Evolutionary conservation across 2,888 invertebrate genomes (phyloP), one percentile per base, ranked within the genome.

Genomic region (Podotricha telesiphe): DNA sequence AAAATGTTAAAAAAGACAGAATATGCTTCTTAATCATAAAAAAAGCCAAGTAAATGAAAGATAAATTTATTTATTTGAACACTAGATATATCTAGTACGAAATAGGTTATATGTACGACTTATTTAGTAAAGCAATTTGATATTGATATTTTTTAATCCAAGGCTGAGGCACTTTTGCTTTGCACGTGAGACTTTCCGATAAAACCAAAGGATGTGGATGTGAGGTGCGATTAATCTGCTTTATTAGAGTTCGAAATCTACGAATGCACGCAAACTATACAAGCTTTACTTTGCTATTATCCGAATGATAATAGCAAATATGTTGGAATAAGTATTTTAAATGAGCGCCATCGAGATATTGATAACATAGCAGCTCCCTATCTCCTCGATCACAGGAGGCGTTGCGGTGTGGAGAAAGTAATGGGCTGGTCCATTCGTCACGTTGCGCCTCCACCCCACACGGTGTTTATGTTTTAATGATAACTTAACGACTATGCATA

Each of bases 131-230:
- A 53, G 11, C 3, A 55, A 17, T 34, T 55, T 55, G 34, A 28
- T 1, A n/a, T 53, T 34, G 10, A 28, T 11, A n/a, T 10, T 4
- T 34, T 53, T 11, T 34, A n/a, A 53, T 11, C n/a, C 17, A 34
- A 4, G 2, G 34, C 1, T 55, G 1, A 55, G 34, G 17, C 11
- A 55, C 2, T 1, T 55, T 17, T 11, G 17, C 10, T 55, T 28
- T n/a, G n/a, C 22, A n/a, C 85, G 83, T 87, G 87, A 85, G 88
- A 88, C 85, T 80, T 80, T 82, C 77, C 81, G 86, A 88, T 89
- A 87, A 86, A 77, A 78, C 77, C 10, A 4, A n/a, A 28, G 19
- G 53, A 28, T 75, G 79, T 78, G 78, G 78, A 76, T 80, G 78
- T 75, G 79, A 77, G 86, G 86, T 88, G 42, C 58, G 58, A 58